Percentiles rank a stretch among this genome's conserved stretches.
Conservation (phyloP, 1,140 invertebrate genomes). For the Wasmannia auropunctata region DNA sequence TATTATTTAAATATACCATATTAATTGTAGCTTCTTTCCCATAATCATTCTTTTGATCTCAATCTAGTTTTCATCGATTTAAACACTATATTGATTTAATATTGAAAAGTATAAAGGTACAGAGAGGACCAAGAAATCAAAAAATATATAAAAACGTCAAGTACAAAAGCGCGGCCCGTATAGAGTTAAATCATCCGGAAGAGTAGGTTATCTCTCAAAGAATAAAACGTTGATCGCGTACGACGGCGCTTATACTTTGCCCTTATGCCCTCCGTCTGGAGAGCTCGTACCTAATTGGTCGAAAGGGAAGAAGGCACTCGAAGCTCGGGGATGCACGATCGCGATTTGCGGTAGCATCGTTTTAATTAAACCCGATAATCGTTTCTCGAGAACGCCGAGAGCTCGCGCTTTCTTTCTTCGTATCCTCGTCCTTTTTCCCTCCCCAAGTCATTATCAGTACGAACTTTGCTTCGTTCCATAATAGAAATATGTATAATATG, state of each 20-base stretch:
- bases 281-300: conserved; percentile 68
- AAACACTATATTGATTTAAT: neutral
- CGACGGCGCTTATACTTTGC: conserved; percentile 3
- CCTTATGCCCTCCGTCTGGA: conserved; percentile 52
- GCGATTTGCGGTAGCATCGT: conserved; percentile 71
- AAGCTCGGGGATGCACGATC: conserved; percentile 59
- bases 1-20: neutral
- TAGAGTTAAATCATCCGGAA: conserved; percentile 45
- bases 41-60: neutral
- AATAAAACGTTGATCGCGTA: conserved; percentile 67
- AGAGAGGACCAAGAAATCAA: neutral
- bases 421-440: conserved; percentile 35
- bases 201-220: conserved; percentile 51
- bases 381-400: conserved; percentile 25
- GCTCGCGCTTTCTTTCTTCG: conserved; percentile 53
- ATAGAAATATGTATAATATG: conserved; percentile 24
- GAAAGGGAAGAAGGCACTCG: conserved; percentile 70
- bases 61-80: conserved; percentile 3
- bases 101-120: neutral
- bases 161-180: neutral
- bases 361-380: conserved; percentile 73
- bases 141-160: neutral
- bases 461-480: conserved; percentile 24
- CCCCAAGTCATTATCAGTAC: neutral
- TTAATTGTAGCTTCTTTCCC: neutral